A percentile compares a stretch with the other conserved stretches of the same genome.
Evolutionary conservation across 2,888 invertebrate genomes (phyloP).

Genomic region (Malthinus seriepunctatus): DNA sequence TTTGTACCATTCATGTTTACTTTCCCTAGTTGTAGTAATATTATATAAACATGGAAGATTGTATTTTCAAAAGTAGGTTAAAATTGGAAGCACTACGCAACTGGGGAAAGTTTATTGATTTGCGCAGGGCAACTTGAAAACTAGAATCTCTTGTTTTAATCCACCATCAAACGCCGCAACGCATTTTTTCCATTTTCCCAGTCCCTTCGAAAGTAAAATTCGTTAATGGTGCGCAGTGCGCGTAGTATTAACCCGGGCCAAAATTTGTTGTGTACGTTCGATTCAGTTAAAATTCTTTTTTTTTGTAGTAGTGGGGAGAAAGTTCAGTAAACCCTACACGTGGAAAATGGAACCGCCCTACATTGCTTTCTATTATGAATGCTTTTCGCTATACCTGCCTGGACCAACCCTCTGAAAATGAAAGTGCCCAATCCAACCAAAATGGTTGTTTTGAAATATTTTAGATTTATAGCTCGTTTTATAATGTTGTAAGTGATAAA

Average conservation of each 20-base stretch:
- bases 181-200: slow-evolving; percentile 5
- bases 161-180: neutral
- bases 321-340: slow-evolving; percentile 28
- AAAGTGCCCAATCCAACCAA: slow-evolving; percentile 29
- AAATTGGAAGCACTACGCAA: neutral
- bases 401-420: slow-evolving; percentile 34
- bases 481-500: no score
- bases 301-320: slow-evolving; percentile 21
- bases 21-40: neutral
- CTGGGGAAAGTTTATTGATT: slow-evolving; percentile 7
- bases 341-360: slow-evolving; percentile 29
- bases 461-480: no score
- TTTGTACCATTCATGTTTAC: slow-evolving; percentile 1
- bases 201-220: slow-evolving; percentile 24
- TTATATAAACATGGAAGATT: neutral
- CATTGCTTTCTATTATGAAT: slow-evolving; percentile 27
- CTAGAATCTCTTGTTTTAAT: neutral
- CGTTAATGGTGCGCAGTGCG: slow-evolving; percentile 29
- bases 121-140: slow-evolving; percentile 1
- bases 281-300: slow-evolving; percentile 28
- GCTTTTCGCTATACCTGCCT: slow-evolving; percentile 19
- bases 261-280: slow-evolving; percentile 31
- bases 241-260: slow-evolving; percentile 29
- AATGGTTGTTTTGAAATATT: slow-evolving; percentile 2
- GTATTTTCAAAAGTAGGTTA: neutral